A percentile compares a stretch with the other conserved stretches of the same genome.
Evolutionary conservation across 2,113 vertebrate genomes (phyloP).

Genomic region (Meriones unguiculatus): DNA sequence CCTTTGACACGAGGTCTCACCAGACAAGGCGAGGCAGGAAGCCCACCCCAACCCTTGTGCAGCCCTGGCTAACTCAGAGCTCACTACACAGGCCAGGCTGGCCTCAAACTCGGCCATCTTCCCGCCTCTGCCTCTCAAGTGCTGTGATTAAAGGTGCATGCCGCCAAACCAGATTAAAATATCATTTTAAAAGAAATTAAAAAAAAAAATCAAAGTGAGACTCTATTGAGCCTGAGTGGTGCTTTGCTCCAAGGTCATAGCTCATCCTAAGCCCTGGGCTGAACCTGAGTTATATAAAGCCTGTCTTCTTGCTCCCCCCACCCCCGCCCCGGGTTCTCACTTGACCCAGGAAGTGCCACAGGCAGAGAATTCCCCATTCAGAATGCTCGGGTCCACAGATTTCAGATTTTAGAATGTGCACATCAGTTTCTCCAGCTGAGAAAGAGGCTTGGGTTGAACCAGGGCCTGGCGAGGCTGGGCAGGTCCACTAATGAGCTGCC

Average conservation of each 20-base stretch:
- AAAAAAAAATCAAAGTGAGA: neutral
- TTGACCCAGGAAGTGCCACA: neutral
- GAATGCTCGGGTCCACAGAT: neutral
- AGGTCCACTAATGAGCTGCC: neutral
- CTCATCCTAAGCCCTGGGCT: neutral
- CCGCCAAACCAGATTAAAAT: neutral
- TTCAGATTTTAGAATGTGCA: neutral
- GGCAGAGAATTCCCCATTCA: neutral
- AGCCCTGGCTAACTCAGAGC: neutral
- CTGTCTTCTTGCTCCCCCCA: neutral
- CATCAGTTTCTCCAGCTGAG: neutral
- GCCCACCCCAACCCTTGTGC: neutral
- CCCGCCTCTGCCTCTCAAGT: neutral
- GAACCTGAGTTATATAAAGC: neutral
- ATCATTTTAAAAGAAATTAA: neutral
- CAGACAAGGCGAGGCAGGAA: no score
- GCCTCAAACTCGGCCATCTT: neutral
- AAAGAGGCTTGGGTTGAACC: neutral
- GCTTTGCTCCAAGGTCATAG: neutral
- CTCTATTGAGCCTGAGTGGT: neutral
- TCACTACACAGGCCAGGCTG: neutral
- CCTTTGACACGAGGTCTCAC: neutral
- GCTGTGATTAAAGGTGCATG: neutral
- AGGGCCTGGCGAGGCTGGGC: neutral
- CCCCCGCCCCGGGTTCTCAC: neutral